Conservation (phyloP, 1,140 invertebrate species). For the Lordiphosa clarofinis region DNA sequence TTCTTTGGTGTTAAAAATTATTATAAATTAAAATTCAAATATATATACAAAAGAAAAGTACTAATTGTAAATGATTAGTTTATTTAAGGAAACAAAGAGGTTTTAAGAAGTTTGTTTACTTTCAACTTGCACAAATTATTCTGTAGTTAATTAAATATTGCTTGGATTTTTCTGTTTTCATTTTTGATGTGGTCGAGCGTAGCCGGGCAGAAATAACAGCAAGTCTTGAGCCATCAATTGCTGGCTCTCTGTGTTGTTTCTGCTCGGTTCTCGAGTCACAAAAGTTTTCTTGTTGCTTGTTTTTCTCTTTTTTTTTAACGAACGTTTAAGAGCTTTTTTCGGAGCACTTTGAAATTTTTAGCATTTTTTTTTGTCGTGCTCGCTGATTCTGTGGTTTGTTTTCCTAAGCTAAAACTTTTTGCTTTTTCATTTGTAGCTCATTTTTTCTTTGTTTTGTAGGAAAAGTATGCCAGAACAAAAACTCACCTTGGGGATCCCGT, state of each 20-base stretch:
- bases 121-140: slow-evolving; percentile 78
- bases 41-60: slow-evolving; percentile 66
- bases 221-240: slow-evolving; percentile 14
- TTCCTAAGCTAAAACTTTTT: slow-evolving; percentile 56
- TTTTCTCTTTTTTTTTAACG: slow-evolving; percentile 47
- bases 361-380: slow-evolving; percentile 64
- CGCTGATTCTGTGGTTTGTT: slow-evolving; percentile 26
- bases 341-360: slow-evolving; percentile 65
- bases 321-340: slow-evolving; percentile 76
- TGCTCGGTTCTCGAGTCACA: slow-evolving; percentile 14
- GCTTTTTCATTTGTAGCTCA: slow-evolving; percentile 76
- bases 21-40: neutral
- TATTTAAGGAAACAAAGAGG: slow-evolving; percentile 49
- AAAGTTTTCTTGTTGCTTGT: slow-evolving; percentile 67
- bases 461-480: slow-evolving; percentile 56
- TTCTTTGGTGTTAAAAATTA: slow-evolving; percentile 3
- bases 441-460: slow-evolving; percentile 44
- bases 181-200: slow-evolving; percentile 8
- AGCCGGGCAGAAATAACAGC: slow-evolving; percentile 15
- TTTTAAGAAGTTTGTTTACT: slow-evolving; percentile 60
- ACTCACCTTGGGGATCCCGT: slow-evolving; percentile 89
- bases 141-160: slow-evolving; percentile 43
- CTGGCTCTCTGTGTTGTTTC: slow-evolving; percentile 24
- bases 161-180: slow-evolving; percentile 29
- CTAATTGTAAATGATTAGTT: slow-evolving; percentile 60